phyloP scores from a whole-genome alignment of 2,888 invertebrate genomes.

The Pseudeuparius sepicola region DNA sequence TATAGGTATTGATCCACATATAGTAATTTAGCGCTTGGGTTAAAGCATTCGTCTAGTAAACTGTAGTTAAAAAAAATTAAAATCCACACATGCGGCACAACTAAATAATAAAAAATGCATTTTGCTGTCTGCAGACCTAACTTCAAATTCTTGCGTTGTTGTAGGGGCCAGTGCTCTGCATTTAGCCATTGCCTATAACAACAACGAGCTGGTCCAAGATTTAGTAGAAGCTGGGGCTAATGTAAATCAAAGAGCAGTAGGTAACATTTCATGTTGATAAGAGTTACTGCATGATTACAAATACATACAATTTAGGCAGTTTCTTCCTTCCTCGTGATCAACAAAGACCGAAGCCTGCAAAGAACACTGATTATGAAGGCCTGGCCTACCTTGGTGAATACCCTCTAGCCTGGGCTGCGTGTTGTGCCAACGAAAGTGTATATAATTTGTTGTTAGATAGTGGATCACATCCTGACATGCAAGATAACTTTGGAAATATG shows the following conservation, averaged over 20 bases:
- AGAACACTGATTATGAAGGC: constrained; percentile 89
- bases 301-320: constrained; percentile 46
- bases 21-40: too few relatives aligned
- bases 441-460: constrained; percentile 89
- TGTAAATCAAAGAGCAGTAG: constrained; percentile 87
- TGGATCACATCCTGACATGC: constrained; percentile 91
- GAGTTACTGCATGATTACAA: neutral
- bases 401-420: constrained; percentile 95
- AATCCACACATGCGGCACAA: too few relatives aligned
- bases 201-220: constrained; percentile 89
- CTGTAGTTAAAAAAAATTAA: too few relatives aligned
- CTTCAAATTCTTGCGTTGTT: constrained; percentile 11
- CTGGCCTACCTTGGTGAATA: constrained; percentile 96
- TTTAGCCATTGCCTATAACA: constrained; percentile 91
- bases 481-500: constrained; percentile 96
- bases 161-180: constrained; percentile 87
- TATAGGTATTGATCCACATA: too few relatives aligned
- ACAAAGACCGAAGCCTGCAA: constrained; percentile 65
- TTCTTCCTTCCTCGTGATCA: constrained; percentile 95
- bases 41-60: too few relatives aligned
- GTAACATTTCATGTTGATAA: constrained; percentile 37
- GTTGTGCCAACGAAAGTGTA: constrained; percentile 93
- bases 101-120: too few relatives aligned
- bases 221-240: constrained; percentile 87
- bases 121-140: too few relatives aligned